Evolutionary conservation across 2,888 invertebrate species (phyloP).

Genomic region (Clusia tigrina): DNA sequence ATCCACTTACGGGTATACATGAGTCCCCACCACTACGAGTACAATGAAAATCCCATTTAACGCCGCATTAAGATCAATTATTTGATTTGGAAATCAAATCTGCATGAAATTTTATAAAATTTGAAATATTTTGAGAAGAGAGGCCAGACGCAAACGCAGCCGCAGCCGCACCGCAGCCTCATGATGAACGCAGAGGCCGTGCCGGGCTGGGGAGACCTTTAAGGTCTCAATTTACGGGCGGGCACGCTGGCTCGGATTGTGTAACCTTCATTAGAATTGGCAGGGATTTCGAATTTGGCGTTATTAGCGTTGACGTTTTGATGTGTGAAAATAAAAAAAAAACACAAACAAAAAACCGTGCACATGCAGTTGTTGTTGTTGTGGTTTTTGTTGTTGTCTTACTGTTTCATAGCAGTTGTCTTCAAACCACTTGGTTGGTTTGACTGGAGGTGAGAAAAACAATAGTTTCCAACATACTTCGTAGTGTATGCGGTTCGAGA

Average conservation of each 20-base stretch:
- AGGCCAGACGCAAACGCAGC: too few species aligned
- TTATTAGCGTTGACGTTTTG: slow-evolving; percentile 26
- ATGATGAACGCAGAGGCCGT: too few species aligned
- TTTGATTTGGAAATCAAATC: slow-evolving; percentile 61
- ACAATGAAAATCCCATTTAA: slow-evolving; percentile 42
- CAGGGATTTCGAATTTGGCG: slow-evolving; percentile 14
- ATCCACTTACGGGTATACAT: neutral
- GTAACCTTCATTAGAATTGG: slow-evolving; percentile 26
- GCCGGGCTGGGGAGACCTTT: slow-evolving; percentile 13
- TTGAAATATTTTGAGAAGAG: neutral
- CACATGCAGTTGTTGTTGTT: too few species aligned
- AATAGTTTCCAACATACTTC: slow-evolving; percentile 16
- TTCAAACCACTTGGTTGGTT: too few species aligned
- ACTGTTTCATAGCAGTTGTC: too few species aligned
- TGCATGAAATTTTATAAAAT: slow-evolving; percentile 54
- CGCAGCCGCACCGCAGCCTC: too few species aligned
- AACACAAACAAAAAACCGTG: too few species aligned
- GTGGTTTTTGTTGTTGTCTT: slow-evolving; percentile 8
- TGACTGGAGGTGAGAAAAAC: slow-evolving; percentile 24
- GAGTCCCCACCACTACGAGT: neutral
- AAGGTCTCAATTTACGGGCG: slow-evolving; percentile 21
- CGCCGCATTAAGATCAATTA: slow-evolving; percentile 63
- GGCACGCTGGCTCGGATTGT: slow-evolving; percentile 7
- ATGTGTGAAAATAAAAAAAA: slow-evolving; percentile 13
- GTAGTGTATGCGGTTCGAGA: neutral